phyloP scores from a whole-genome alignment of 2,113 vertebrate species.

The Thalassarche chlororhynchos region DNA sequence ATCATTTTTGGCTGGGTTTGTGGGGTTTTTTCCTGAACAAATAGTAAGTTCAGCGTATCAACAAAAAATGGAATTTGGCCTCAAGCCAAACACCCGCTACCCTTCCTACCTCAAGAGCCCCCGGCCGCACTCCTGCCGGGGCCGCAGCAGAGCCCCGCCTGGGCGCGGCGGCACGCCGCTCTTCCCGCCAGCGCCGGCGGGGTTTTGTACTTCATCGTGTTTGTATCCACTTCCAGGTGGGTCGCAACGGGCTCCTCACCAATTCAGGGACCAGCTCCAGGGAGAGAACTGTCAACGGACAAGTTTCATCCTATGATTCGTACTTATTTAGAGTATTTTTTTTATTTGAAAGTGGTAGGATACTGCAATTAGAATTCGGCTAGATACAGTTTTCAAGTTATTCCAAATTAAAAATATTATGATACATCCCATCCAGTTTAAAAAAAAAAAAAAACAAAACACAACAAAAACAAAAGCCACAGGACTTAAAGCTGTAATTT shows the following conservation, averaged over 20 bases:
- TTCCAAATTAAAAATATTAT: background rate
- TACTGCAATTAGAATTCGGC: background rate
- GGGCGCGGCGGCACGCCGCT: too few relatives aligned
- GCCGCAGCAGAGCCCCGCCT: too few relatives aligned
- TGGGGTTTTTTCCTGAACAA: background rate
- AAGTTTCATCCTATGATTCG: accelerated
- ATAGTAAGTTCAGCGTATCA: background rate
- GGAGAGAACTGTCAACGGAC: too few relatives aligned
- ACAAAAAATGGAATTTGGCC: background rate
- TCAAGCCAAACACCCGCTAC: accelerated
- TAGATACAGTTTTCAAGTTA: background rate
- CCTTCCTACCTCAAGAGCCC: too few relatives aligned
- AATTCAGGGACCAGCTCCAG: background rate
- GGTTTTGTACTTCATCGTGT: accelerated
- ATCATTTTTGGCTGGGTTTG: background rate
- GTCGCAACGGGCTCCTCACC: accelerated
- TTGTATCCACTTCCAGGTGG: accelerated
- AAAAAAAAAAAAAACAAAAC: background rate
- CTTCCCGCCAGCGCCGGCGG: accelerated
- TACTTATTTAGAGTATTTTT: background rate
- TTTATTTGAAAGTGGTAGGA: background rate
- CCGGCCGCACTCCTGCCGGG: accelerated
- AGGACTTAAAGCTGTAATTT: accelerated
- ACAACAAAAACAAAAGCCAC: too few relatives aligned
- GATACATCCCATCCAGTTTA: accelerated